Evolutionary conservation across 2,888 invertebrate species (phyloP).

Genomic region (Hirtodrosophila trivittata): DNA sequence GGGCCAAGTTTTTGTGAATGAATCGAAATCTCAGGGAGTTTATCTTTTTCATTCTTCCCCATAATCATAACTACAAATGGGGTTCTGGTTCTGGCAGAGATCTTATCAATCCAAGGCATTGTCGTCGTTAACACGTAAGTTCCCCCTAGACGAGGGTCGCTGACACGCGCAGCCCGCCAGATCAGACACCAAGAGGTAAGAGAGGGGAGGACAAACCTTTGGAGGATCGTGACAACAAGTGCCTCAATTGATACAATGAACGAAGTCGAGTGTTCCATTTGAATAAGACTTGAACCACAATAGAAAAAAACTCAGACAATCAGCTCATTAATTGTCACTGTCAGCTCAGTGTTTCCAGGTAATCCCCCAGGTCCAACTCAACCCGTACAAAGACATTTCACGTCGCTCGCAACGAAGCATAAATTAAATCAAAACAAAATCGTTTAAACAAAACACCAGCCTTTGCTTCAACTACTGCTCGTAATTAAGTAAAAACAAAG

Average conservation of each 20-base stretch:
- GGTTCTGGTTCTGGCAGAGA: constrained; percentile 28
- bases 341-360: constrained; percentile 37
- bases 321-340: constrained; percentile 32
- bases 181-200: background rate
- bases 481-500: background rate
- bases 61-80: constrained; percentile 14
- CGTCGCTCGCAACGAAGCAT: constrained; percentile 5
- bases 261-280: too few species aligned
- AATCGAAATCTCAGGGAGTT: constrained; percentile 4
- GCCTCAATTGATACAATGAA: constrained; percentile 51
- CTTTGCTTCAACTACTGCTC: too few species aligned
- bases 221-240: constrained; percentile 59
- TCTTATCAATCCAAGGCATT: constrained; percentile 47
- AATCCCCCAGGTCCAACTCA: constrained; percentile 2
- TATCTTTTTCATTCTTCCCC: background rate
- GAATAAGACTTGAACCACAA: too few species aligned
- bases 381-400: constrained; percentile 3
- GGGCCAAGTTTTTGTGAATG: constrained; percentile 35
- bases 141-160: constrained; percentile 55
- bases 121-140: constrained; percentile 45
- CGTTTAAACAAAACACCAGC: too few species aligned
- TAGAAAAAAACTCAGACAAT: constrained; percentile 24
- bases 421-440: constrained; percentile 16
- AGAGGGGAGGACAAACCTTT: background rate
- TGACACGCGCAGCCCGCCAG: constrained; percentile 53